phyloP scores from a whole-genome alignment of 92 coral and sea anemone genomes.

The Porites evermanni region DNA sequence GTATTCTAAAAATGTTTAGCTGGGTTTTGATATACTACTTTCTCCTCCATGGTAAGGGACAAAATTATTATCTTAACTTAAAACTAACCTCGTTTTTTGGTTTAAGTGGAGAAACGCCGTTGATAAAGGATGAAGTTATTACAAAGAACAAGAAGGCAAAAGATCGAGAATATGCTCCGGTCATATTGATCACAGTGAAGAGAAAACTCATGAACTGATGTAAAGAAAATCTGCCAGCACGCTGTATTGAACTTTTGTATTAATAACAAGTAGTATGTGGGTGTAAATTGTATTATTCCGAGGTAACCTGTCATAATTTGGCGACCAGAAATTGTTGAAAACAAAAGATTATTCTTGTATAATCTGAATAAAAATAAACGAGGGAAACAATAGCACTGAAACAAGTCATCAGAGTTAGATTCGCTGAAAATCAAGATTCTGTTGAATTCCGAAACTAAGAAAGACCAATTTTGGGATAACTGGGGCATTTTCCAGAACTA shows the following conservation, averaged over 20 bases:
- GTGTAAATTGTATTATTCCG: slow-evolving; percentile 14
- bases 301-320: slow-evolving; percentile 3
- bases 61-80: not conserved
- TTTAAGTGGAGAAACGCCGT: slow-evolving; percentile 12
- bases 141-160: slow-evolving; percentile 3
- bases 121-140: not conserved
- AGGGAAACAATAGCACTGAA: not conserved
- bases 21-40: too few relatives aligned
- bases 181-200: slow-evolving; percentile 6
- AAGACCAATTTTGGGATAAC: too few relatives aligned
- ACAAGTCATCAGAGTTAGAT: not conserved
- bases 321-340: slow-evolving; percentile 2
- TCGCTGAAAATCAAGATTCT: too few relatives aligned
- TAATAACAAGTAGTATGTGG: not conserved
- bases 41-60: too few relatives aligned
- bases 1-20: too few relatives aligned
- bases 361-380: not conserved
- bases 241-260: slow-evolving; percentile 3
- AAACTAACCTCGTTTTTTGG: slow-evolving; percentile 17
- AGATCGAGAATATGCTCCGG: not conserved
- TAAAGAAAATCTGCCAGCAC: not conserved
- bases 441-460: too few relatives aligned
- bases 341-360: not conserved
- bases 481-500: too few relatives aligned
- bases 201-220: not conserved